These are phyloP conservation scores for Laticauda laticaudata DNA, from an alignment of 2,113 vertebrate species.

Conservation along the genomic window DNA sequence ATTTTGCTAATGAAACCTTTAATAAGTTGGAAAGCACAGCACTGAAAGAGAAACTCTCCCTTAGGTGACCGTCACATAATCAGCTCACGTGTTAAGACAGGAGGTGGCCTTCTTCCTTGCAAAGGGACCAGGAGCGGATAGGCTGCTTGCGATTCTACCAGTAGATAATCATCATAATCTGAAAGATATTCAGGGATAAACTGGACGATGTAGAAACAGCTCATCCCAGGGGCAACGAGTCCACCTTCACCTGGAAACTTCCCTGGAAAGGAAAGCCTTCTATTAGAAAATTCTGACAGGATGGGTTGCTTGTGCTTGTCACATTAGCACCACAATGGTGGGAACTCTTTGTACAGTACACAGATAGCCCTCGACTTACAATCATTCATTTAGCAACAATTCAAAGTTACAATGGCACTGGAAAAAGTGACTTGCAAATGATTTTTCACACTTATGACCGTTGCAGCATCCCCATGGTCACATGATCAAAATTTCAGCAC, in stretches of 20 bases:
- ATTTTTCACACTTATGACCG: neutral
- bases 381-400: neutral
- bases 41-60: neutral
- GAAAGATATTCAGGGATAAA: conserved; percentile 85
- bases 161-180: conserved; percentile 82
- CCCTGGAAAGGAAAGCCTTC: conserved; percentile 66
- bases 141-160: conserved; percentile 81
- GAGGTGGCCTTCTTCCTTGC: conserved; percentile 80
- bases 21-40: neutral
- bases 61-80: too few species aligned
- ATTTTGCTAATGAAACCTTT: conserved; percentile 11
- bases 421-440: neutral
- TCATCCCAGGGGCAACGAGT: conserved; percentile 90
- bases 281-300: conserved; percentile 6
- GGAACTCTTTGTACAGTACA: conserved; percentile 7
- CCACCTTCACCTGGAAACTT: conserved; percentile 88
- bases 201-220: conserved; percentile 83
- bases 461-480: neutral
- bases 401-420: neutral
- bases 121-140: conserved; percentile 80
- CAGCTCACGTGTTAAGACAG: conserved; percentile 84
- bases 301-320: neutral
- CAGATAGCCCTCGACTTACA: neutral
- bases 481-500: neutral
- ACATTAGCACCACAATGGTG: neutral